phyloP scores from a whole-genome alignment of 2,888 invertebrate genomes.

The Tetranychus truncatus region DNA sequence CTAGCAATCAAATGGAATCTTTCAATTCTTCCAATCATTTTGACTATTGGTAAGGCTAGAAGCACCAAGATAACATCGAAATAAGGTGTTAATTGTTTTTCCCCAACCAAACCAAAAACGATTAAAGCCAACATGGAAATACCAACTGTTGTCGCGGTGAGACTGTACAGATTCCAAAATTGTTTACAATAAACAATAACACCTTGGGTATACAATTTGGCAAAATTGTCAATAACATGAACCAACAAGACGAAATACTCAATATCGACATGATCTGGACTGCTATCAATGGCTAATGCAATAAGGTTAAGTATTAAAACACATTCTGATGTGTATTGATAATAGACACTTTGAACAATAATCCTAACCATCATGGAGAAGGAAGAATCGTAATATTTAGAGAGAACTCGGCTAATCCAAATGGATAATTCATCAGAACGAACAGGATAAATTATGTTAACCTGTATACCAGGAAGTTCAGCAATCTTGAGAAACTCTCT shows the following conservation, averaged over 20 bases:
- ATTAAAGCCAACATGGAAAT: slow-evolving; percentile 25
- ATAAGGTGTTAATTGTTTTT: slow-evolving; percentile 16
- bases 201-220: slow-evolving; percentile 36
- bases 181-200: slow-evolving; percentile 32
- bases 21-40: slow-evolving; percentile 34
- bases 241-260: slow-evolving; percentile 35
- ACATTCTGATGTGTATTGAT: slow-evolving; percentile 35
- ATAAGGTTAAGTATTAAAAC: slow-evolving; percentile 36
- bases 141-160: slow-evolving; percentile 34
- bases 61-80: slow-evolving; percentile 36
- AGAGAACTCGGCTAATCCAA: slow-evolving; percentile 21
- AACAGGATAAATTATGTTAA: slow-evolving; percentile 34
- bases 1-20: slow-evolving; percentile 35
- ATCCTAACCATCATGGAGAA: slow-evolving; percentile 20
- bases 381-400: slow-evolving; percentile 22
- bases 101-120: background rate
- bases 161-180: slow-evolving; percentile 37
- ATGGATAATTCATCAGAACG: slow-evolving; percentile 18
- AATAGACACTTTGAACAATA: slow-evolving; percentile 31
- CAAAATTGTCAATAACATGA: slow-evolving; percentile 35
- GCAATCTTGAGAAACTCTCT: slow-evolving; percentile 34
- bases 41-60: slow-evolving; percentile 35
- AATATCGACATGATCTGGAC: background rate
- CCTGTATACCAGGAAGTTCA: slow-evolving; percentile 34
- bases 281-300: slow-evolving; percentile 32